Evolutionary conservation across 2,888 invertebrate species (phyloP), one percentile per base, ranked within the genome.

Genomic region (Patella pellucida): DNA sequence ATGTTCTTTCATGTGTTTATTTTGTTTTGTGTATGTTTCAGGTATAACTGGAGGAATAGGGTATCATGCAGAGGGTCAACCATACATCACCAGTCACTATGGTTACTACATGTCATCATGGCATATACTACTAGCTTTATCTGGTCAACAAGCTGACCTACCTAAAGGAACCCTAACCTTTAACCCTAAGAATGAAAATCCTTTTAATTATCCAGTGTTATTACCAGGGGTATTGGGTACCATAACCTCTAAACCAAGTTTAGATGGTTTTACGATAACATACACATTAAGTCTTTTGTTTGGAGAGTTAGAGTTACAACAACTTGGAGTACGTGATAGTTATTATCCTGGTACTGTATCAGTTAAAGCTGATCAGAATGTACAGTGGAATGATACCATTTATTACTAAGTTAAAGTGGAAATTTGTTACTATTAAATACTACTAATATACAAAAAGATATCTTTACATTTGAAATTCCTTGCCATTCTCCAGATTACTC

Each of bases 81-180:
- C 62, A 3, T 62, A 23, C 14, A 62, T 62, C 14, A 62, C 62
- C 12, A 62, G 62, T 62, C 62, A 62, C 62, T 62, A 62, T 62
- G 62, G 62, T 62, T 62, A 62, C 62, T 62, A 23, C 14, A 62
- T 62, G 62, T 62, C 62, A 5, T 62, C 62, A 62, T 62, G 62
- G 62, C 62, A 62, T 62, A 23, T 62, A 62, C 19, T 62, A 23
- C 62, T 62, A 23, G 62, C 62, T 19, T 62, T 62, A 23, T 62
- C 62, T 23, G 62, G 62, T 11, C 62, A 62, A 62, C 62, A 62
- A 23, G 62, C 62, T 19, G 23, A 62, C 23, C 16, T 62, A 62
- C 62, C 62, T 23, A 23, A 62, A 23, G 62, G 62, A 1, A 62
- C 14, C 62, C 23, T 62, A 15, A 62, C 62, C 62, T 62, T 62